Base-by-base conservation (phyloP, 1,140 invertebrate genomes). In the Linepithema humile region DNA sequence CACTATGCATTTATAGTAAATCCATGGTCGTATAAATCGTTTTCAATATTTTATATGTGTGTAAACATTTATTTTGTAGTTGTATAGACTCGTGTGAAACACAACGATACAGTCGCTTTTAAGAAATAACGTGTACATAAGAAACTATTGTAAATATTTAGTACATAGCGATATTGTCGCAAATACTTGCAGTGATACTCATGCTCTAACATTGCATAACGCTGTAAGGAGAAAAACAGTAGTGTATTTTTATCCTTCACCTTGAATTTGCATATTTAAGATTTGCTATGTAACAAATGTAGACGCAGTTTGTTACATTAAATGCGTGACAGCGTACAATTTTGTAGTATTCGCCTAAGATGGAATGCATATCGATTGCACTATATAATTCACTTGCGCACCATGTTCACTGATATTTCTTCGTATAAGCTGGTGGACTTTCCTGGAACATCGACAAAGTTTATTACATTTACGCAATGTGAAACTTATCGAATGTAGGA, bases 361-460 rank as follows among this genome's bases (percentile, higher is more conserved):
- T 88, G 86, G 86, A 89, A 89, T 88, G 87, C 67, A 83, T 85
- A 83, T 55, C 60, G 38, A 69, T 89, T 85, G 50, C 38, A 53
- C 26, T 85, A 82, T 78, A 55, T 69, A 77, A 40, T 86, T 69
- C 9, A 48, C 43, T 60, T 78, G 64, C 48, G 55, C 73, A 55
- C 85, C 23, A 23, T 40, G 65, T 78, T 92, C 90, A 94, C 89
- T 96, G 95, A 80, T 95, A 93, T 84, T 95, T 95, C 89, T 95
- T 96, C 62, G 82, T 97, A 95, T 94, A 97, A 97, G 90, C 95
- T 86, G 97, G 97, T 72, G 97, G 97, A 92, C 96, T 96, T 93
- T 97, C 97, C 96, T 97, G 92, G 84, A 95, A 87, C 45, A 83
- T 7, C 26, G 35, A 57, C 12, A 70, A 40, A 43, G 70, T 32